Evolutionary conservation across 1,140 invertebrate species (phyloP), one percentile per base, ranked within the genome.

Genomic region (Aphidius gifuensis): DNA sequence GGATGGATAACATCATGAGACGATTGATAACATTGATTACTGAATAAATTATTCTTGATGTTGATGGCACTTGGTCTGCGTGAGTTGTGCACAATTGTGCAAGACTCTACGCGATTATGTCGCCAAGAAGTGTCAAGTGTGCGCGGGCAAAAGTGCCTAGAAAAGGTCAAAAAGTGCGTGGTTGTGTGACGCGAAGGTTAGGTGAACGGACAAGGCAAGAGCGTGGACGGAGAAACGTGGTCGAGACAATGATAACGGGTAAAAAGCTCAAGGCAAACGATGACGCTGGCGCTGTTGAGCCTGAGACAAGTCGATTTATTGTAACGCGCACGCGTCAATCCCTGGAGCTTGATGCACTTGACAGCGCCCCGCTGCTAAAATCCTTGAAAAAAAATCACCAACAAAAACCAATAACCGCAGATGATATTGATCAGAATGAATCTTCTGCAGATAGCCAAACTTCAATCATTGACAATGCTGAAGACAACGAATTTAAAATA

Each of bases 271-370:
- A 32, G 23, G 23, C 23, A 32, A 32, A 58, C 40, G 58, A 38
- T 21, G 54, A 46, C 23, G 51, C 3, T 32, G 48, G 9, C 46
- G 43, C 55, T 48, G 58, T 61, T 61, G 58, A 53, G 59, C 48
- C 49, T 48, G 67, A 66, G 64, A 71, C 74, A 69, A 71, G 74
- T 79, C 74, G 74, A 79, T 77, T 65, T 66, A 60, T 38, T 56
- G 66, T 44, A 42, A 53, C 67, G 74, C 77, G 75, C 77, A 67
- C 72, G 76, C 76, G 77, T 64, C 71, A 71, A 39, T 57, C 70
- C 74, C 73, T 66, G 63, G 68, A 66, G 62, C 60, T 62, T 63
- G 50, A 65, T 43, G 59, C 58, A 62, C 66, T 67, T 51, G 62
- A 61, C 60, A 60, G 62, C 55, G 64, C 59, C 62, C 48, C 60